Evolutionary conservation across 2,888 invertebrate genomes (phyloP).

Genomic region (Venusia cambrica): DNA sequence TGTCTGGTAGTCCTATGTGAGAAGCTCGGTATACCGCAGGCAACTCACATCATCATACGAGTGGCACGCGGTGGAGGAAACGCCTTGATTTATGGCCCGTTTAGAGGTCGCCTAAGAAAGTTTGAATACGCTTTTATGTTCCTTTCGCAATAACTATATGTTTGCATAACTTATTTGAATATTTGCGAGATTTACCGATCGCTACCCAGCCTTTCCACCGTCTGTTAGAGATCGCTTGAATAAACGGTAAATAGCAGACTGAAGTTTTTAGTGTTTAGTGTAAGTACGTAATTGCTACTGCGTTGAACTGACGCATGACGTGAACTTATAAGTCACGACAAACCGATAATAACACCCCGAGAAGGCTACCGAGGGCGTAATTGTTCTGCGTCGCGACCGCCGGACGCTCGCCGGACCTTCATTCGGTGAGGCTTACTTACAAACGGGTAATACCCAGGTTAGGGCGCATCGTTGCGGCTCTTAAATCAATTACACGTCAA

Average conservation of each 20-base stretch:
- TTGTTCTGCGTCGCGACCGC: constrained; percentile 7
- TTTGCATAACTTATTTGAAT: constrained; percentile 11
- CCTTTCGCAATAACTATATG: constrained; percentile 9
- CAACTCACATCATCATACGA: constrained; percentile 4
- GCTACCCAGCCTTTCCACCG: no score
- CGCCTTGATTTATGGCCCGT: constrained; percentile 18
- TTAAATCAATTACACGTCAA: constrained; percentile 34
- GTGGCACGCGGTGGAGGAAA: constrained; percentile 2
- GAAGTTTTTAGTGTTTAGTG: no score
- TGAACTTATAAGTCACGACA: constrained; percentile 1
- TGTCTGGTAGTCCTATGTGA: neutral
- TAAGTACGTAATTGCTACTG: constrained; percentile 1
- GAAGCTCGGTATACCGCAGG: neutral
- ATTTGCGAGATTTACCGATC: constrained; percentile 6
- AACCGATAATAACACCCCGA: constrained; percentile 7
- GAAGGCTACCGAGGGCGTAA: constrained; percentile 2
- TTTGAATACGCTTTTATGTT: constrained; percentile 12
- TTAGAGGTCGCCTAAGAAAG: constrained; percentile 19
- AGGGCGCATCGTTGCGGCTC: constrained; percentile 27
- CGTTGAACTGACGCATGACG: neutral
- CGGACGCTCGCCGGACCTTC: constrained; percentile 8
- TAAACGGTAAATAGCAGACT: no score
- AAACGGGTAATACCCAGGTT: constrained; percentile 12
- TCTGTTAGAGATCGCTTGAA: neutral
- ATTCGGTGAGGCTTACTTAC: constrained; percentile 11